Conservation (phyloP, 2,113 vertebrate species). For the Lipotes vexillifer region DNA sequence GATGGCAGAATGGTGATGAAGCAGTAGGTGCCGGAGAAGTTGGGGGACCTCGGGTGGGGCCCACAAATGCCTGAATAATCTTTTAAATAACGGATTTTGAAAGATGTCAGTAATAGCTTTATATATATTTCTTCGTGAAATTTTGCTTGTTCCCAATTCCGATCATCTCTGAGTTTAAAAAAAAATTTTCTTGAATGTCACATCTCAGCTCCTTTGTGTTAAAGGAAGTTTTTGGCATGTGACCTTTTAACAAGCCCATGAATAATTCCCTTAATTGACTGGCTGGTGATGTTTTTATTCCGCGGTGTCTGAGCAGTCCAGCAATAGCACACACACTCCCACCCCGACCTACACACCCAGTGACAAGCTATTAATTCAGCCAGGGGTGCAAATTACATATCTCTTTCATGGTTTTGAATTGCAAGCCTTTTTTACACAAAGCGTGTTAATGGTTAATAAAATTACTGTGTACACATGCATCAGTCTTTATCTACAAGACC, state of each 20-base stretch:
- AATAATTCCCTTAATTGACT: slow-evolving; percentile 67
- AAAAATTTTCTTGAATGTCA: neutral
- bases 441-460: slow-evolving; percentile 53
- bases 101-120: neutral
- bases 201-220: slow-evolving; percentile 30
- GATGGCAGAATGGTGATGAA: neutral
- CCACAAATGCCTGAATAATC: neutral
- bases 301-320: neutral
- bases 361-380: slow-evolving; percentile 31
- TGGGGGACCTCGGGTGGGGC: neutral
- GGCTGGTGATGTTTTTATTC: slow-evolving; percentile 66
- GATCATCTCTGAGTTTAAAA: neutral
- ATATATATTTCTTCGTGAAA: neutral
- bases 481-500: slow-evolving; percentile 35
- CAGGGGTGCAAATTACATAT: slow-evolving; percentile 25
- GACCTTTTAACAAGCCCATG: slow-evolving; percentile 53
- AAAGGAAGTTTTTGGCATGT: slow-evolving; percentile 48
- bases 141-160: neutral
- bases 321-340: neutral
- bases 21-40: neutral
- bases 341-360: neutral
- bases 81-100: neutral
- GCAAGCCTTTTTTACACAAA: neutral
- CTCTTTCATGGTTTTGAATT: neutral
- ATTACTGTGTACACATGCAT: slow-evolving; percentile 19